Evolutionary conservation across 2,113 vertebrate genomes (phyloP), one percentile per base, ranked within the genome.

Genomic region (Hepsetus odoe): DNA sequence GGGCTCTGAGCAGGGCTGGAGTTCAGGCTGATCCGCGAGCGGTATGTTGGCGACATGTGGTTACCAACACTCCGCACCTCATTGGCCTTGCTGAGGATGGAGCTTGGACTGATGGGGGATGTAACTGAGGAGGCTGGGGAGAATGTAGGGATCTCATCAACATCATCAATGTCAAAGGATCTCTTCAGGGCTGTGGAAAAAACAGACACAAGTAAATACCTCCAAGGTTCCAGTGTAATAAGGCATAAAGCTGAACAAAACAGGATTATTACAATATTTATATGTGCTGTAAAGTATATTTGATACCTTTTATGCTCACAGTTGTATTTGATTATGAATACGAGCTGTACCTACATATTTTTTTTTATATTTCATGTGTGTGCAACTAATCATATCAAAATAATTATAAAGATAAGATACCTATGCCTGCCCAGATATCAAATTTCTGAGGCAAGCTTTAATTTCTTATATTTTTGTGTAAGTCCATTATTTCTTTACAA

Each of bases 101-200:
- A 74, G 18, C 84, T 82, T 8, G 92, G 88, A 42, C 84, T 77
- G 8, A 88, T 79, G 0, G 91, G 87, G 46, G 88, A 84, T 40
- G 86, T 86, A 32, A 87, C 56, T 0, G 90, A 80, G 13, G 91
- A 90, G 16, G 89, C 74, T 0, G 89, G 77, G 2, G 92, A 86
- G 74, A 92, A 93, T 16, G 89, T 40, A 0, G 86, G 87, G 0
- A 79, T 85, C 16, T 92, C 90, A 0, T 93, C 91, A 46, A 89
- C 90, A 84, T 95, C 95, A 46, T 96, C 95, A 1, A 89, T 89
- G 35, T 96, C 95, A 18, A 96, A 96, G 0, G 95, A 96, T 62
- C 93, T 93, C 87, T 96, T 95, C 79, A 96, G 87, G 0, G 95
- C 95, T 97, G 90, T n/a, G 80, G 40, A 77, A 88, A 13, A 86